These are phyloP conservation scores for Eremobia ochroleuca DNA, from an alignment of 2,888 invertebrate species.

Conservation along the genomic window DNA sequence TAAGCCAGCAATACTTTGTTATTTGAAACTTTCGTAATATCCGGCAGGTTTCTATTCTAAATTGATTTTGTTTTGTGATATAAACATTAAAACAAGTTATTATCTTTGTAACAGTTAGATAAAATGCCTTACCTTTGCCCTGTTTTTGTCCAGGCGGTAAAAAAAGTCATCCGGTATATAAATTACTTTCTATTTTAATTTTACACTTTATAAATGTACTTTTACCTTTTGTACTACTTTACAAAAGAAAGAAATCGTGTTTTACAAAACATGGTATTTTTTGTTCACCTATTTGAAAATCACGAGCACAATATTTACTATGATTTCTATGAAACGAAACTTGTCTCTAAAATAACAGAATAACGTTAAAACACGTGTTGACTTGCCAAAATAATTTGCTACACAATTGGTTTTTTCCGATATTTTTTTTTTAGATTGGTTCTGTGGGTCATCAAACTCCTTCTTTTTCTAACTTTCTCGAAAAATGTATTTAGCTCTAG, in stretches of 20 bases:
- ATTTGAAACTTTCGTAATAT: slow-evolving; percentile 47
- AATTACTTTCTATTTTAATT: no score
- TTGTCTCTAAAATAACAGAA: neutral
- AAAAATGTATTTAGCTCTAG: neutral
- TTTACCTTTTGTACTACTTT: neutral
- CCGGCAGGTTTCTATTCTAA: slow-evolving; percentile 25
- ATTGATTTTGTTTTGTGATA: slow-evolving; percentile 24
- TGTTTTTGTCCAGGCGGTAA: neutral
- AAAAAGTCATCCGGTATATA: no score
- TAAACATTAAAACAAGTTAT: slow-evolving; percentile 8
- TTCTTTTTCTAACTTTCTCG: no score
- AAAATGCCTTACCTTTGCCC: neutral
- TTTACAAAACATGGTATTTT: neutral
- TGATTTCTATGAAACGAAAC: neutral
- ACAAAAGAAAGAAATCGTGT: neutral
- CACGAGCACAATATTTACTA: neutral
- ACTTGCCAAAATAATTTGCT: slow-evolving; percentile 3
- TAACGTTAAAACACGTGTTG: neutral
- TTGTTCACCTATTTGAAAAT: neutral
- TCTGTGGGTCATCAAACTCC: no score
- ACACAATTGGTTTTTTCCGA: neutral
- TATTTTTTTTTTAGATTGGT: neutral
- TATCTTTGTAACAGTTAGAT: slow-evolving; percentile 11
- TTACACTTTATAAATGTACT: neutral
- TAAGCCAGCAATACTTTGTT: slow-evolving; percentile 30